Percentiles rank a stretch among this genome's conserved stretches.
These are phyloP conservation scores for Pantherophis alleghaniensis DNA, from an alignment of 2,797 vertebrate genomes.

Conservation along the genomic window DNA sequence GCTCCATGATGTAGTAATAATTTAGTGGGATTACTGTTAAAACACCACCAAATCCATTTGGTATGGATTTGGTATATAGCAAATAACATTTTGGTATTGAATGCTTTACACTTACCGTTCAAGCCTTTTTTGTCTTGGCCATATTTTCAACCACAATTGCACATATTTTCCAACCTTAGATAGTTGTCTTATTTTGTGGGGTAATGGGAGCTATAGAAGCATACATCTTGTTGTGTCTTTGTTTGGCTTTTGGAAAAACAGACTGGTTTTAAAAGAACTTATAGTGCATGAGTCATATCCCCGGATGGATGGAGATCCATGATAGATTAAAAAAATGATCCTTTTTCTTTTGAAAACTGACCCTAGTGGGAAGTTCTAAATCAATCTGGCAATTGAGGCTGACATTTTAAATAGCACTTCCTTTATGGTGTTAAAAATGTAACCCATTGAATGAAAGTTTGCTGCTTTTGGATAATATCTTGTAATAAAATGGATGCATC, in stretches of 20 bases:
- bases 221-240: neutral
- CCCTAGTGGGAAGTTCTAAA: neutral
- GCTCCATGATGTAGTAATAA: slow-evolving; percentile 26
- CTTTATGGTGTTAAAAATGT: neutral
- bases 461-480: neutral
- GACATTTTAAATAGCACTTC: neutral
- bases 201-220: neutral
- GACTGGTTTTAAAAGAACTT: neutral
- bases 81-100: neutral
- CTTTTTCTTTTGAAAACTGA: neutral
- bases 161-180: neutral
- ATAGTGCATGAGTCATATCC: neutral
- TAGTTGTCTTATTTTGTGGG: neutral
- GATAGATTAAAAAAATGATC: neutral
- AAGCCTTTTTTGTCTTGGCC: neutral
- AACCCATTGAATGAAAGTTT: neutral
- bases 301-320: neutral
- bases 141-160: neutral
- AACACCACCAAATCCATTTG: neutral
- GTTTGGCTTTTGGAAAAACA: neutral
- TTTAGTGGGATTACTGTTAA: slow-evolving; percentile 18
- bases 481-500: neutral
- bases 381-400: neutral
- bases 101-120: neutral
- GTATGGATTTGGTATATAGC: neutral